A percentile compares a stretch with the other conserved stretches of the same genome.
phyloP scores from a whole-genome alignment of 2,113 vertebrate genomes.

The Apeltes quadracus region DNA sequence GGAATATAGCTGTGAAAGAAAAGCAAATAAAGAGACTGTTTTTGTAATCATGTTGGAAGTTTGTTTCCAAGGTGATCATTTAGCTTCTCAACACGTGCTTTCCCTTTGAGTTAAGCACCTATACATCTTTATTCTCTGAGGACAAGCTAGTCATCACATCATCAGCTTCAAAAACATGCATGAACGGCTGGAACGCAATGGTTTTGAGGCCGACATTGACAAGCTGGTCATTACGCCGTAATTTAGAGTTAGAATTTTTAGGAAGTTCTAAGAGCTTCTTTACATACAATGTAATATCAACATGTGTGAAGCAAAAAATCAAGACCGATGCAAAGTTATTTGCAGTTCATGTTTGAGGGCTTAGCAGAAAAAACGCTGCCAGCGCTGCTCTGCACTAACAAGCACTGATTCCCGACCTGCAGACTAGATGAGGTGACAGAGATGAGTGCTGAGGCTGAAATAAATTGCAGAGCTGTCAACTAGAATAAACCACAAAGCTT shows the following conservation, averaged over 20 bases:
- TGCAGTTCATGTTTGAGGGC: constrained; percentile 40
- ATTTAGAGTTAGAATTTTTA: neutral
- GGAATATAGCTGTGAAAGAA: constrained; percentile 2
- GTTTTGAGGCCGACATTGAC: neutral
- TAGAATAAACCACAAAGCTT: constrained; percentile 57
- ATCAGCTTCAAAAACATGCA: neutral
- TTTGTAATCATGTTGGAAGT: too few relatives aligned
- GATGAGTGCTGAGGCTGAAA: constrained; percentile 58
- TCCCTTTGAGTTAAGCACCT: neutral
- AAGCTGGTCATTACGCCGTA: neutral
- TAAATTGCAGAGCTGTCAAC: constrained; percentile 63
- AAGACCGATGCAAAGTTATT: constrained; percentile 45
- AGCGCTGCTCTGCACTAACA: constrained; percentile 43
- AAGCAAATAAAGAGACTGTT: neutral
- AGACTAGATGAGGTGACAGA: constrained; percentile 52
- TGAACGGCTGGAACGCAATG: neutral
- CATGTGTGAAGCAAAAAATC: constrained; percentile 22
- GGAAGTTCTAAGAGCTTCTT: neutral
- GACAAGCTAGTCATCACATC: neutral
- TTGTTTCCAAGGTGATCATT: constrained; percentile 11
- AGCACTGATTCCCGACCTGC: constrained; percentile 54
- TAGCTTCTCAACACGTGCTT: neutral
- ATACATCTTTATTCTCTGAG: neutral
- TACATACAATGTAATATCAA: neutral
- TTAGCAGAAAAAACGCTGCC: constrained; percentile 20